Base-by-base conservation (phyloP, 2,888 invertebrate genomes). In the Andrena bicolor region DNA sequence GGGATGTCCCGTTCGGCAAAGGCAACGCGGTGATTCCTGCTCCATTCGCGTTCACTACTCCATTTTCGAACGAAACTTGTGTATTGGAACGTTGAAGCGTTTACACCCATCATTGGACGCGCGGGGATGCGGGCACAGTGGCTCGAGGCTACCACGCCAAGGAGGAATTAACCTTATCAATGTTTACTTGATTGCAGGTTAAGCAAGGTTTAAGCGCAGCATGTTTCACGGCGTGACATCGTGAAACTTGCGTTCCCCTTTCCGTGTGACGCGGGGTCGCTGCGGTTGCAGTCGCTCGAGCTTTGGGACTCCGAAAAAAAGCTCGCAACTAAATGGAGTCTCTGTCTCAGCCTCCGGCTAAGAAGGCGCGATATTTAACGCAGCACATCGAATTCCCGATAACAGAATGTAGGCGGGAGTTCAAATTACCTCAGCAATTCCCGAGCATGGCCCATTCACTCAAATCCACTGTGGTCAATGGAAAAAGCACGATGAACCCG, bases 341-440 rank as follows among this genome's bases (percentile, higher is more conserved):
- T 0, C 0, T 2, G 10, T 32, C 20, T 8, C 0, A 49, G 0
- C 20, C 56, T 2, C 30, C 66, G 1, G 3, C 8, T 20, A 80
- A 77, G 1, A 80, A 30, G 20, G 1, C 13, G 0, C 63, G 63
- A 5, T 49, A 20, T 2, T 2, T 23, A 4, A 32, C 35, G 0
- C 20, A 23, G 0, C 20, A 23, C 0, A 28, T n/a, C 2, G 32
- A 51, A 23, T 16, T 23, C 0, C 76, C 53, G 2, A 2, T 74
- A 2, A 51, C 73, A 28, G 78, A 80, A 66, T 76, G 66, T 13
- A 64, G 89, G 16, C 87, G 91, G 10, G 83, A 91, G 72, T 93
- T 92, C 51, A 84, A 85, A 26, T 81, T 92, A 13, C 89, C 89
- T 0, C 89, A 86, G 49, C 90, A 92, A 6, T 92, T 83, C 75